Evolutionary conservation across 2,113 vertebrate species (phyloP).

Genomic region (Erythrocercus mccallii): DNA sequence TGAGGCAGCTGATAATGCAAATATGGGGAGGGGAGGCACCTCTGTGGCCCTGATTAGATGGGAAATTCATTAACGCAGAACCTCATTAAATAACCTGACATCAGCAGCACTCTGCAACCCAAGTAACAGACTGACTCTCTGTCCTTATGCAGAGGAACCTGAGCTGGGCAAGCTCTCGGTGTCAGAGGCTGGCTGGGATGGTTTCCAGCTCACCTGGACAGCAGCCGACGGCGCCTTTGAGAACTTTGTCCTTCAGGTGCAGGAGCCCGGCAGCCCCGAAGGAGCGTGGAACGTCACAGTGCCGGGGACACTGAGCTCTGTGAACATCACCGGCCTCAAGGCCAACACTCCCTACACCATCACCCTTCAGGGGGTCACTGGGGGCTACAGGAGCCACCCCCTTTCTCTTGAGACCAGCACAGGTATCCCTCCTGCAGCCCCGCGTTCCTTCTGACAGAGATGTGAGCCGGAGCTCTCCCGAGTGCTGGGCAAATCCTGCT

Average conservation of each 20-base stretch:
- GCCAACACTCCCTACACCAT: constrained; percentile 81
- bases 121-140: constrained; percentile 62
- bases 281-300: constrained; percentile 76
- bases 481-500: background rate
- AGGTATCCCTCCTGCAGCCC: constrained; percentile 42
- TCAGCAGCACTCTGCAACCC: background rate
- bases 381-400: constrained; percentile 70
- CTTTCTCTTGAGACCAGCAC: constrained; percentile 61
- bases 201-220: constrained; percentile 89
- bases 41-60: background rate
- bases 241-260: constrained; percentile 86
- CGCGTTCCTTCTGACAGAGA: background rate
- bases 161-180: constrained; percentile 79
- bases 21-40: background rate
- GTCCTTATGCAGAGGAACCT: constrained; percentile 85
- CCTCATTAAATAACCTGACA: background rate
- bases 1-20: background rate
- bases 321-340: constrained; percentile 78
- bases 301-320: constrained; percentile 68
- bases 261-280: constrained; percentile 69
- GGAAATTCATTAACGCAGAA: background rate
- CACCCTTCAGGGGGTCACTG: constrained; percentile 79
- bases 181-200: constrained; percentile 83
- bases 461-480: background rate
- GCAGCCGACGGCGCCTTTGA: constrained; percentile 79